Evolutionary conservation across 2,113 vertebrate species (phyloP), one percentile per base, ranked within the genome.

Genomic region (Thoracochromis brauschi): DNA sequence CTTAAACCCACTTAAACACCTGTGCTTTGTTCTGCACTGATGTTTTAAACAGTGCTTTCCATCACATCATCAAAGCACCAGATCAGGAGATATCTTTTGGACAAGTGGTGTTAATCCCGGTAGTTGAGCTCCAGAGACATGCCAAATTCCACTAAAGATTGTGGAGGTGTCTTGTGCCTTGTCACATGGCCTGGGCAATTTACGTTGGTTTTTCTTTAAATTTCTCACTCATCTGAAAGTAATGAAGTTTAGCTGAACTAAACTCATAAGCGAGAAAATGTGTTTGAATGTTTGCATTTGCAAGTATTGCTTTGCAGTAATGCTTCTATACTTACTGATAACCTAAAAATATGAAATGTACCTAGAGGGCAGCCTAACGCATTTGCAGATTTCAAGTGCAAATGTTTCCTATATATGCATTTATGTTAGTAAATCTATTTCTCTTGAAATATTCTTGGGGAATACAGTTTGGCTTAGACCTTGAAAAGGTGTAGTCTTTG

Each of bases 161-260:
- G 7, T 19, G 45, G 16, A n/a, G 73, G 1, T 12, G 47, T 78
- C 21, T 73, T 73, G 40, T 10, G n/a, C 4, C 68, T 45, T 1
- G 4, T 51, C 73, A 78, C 26, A 8, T 78, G 26, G 47, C 0
- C 11, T 13, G 0, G 16, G 1, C 9, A n/a, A 29, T 49, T 49
- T 5, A 8, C 3, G 26, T 49, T 29, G 24, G 1, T n/a, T n/a
- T 78, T n/a, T 49, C 42, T 45, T 26, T 73, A 16, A 73, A 73
- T 73, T 45, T 73, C 5, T 26, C 38, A 3, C 38, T 49, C 42
- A 78, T 31, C 42, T 78, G 42, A 19, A 19, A 17, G 24, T 49
- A 17, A 31, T 31, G 16, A 78, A 31, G 71, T 19, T 78, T 19
- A 31, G 71, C 71, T 19, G 24, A 78, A 49, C 26, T 49, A 31